These are phyloP conservation scores for Steromphala cineraria DNA, from an alignment of 2,888 invertebrate species.

Conservation along the genomic window DNA sequence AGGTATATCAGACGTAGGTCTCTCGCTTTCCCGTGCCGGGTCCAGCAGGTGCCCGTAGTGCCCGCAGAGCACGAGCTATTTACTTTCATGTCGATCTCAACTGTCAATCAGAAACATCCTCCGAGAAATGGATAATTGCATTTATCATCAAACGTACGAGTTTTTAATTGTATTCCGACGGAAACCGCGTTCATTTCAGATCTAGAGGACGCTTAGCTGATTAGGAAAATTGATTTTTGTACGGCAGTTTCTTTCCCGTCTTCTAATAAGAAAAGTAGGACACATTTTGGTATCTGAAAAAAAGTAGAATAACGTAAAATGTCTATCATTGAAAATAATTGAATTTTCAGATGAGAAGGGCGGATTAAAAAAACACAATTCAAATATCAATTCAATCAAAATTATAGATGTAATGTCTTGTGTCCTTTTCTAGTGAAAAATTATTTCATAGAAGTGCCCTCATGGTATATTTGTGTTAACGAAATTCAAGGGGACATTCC, in stretches of 20 bases:
- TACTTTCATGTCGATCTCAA: background rate
- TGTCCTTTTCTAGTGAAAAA: too few relatives aligned
- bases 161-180: background rate
- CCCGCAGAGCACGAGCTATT: background rate
- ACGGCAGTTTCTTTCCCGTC: background rate
- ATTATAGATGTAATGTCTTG: too few relatives aligned
- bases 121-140: conserved; percentile 11
- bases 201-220: background rate
- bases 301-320: too few relatives aligned
- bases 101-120: background rate
- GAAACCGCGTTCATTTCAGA: background rate
- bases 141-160: conserved; percentile 14
- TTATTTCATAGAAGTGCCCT: too few relatives aligned
- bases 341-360: too few relatives aligned
- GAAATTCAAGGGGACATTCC: too few relatives aligned
- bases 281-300: too few relatives aligned
- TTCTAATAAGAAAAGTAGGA: background rate
- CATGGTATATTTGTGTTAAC: too few relatives aligned
- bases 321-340: too few relatives aligned
- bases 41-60: background rate
- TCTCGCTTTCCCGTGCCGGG: background rate
- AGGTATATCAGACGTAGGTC: background rate
- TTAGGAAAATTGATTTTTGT: background rate
- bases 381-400: too few relatives aligned
- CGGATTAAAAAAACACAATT: too few relatives aligned